These are phyloP conservation scores for Neosalanx taihuensis DNA, from an alignment of 2,797 vertebrate genomes.

Conservation along the genomic window DNA sequence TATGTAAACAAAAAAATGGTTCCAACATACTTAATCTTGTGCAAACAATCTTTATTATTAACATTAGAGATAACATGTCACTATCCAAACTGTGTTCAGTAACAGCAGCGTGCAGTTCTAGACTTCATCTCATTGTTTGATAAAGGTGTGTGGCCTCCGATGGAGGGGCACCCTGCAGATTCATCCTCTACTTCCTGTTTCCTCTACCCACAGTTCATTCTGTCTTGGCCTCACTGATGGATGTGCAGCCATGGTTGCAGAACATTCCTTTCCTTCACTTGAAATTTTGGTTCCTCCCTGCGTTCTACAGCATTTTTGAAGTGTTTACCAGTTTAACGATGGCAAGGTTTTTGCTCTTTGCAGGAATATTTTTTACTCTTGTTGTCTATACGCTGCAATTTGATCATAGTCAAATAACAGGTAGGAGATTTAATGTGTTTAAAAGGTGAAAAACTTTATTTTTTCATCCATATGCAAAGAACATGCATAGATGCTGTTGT, in stretches of 20 bases:
- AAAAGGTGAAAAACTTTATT: background rate
- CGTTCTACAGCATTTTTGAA: background rate
- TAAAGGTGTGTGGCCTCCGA: slow-evolving; percentile 34
- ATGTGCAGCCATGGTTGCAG: background rate
- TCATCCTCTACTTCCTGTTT: slow-evolving; percentile 67
- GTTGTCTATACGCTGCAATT: slow-evolving; percentile 20
- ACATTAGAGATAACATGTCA: background rate
- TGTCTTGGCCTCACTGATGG: background rate
- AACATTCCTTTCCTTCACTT: background rate
- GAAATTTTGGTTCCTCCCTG: slow-evolving; percentile 7
- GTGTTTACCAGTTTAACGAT: slow-evolving; percentile 37
- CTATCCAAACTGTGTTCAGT: background rate
- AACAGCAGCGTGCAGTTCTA: background rate
- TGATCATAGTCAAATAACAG: slow-evolving; percentile 39
- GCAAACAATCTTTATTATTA: too few species aligned
- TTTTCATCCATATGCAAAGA: background rate
- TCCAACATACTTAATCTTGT: too few species aligned
- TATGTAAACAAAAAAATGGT: too few species aligned
- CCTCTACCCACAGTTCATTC: slow-evolving; percentile 37
- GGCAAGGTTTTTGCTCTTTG: slow-evolving; percentile 24
- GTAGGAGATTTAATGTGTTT: slow-evolving; percentile 42
- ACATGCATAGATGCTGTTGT: background rate
- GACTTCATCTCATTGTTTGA: background rate
- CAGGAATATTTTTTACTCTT: slow-evolving; percentile 22
- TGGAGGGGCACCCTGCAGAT: slow-evolving; percentile 59